Base-by-base conservation (phyloP, 64 coral and sea anemone genomes). In the Actinia tenebrosa region DNA sequence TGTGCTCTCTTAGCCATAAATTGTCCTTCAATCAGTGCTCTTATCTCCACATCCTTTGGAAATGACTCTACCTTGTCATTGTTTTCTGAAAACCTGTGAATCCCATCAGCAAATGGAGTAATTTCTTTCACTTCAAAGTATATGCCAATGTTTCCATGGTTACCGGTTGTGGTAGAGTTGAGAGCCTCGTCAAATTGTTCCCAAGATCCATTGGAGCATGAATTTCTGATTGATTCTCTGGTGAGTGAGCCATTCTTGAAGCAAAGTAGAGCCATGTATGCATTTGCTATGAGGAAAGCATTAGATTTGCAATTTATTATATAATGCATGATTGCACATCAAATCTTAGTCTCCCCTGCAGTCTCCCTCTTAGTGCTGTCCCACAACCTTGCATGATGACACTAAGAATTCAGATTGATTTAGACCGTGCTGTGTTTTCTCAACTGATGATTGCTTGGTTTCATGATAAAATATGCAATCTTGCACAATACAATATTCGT, bases 181-280 rank as follows among this genome's bases (percentile, higher is more conserved):
- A 98, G 86, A 78, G 90, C 81, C 71, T 92, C 22, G 4, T 95
- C 80, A 86, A 98, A 98, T 44, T 71, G 44, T 43, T 94, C 90
- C 96, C 96, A 98, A 5, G 89, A 94, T 79, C 88, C 84, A 25
- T 86, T 87, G 46, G 90, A 83, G 84, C 93, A 98, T 17, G 87
- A 71, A 77, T 98, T 68, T 64, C 96, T 87, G 77, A 98, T 88
- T 16, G 87, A 90, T 53, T 98, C 96, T 72, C 96, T 78, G 83
- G 93, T 94, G 10, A 98, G 81, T 10, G 96, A 98, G 3, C 96
- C 96, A 84, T 98, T 98, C 79, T 98, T 98, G 88, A 94, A 98
- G 80, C 96, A 98, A 20, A 98, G 83, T 2, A 98, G 72, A n/a
- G 84, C 96, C 96, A 98, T 98, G 68, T 94, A 98, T 17, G 90